Conservation (phyloP, 2,888 invertebrate species). For the Machimus rusticus region DNA sequence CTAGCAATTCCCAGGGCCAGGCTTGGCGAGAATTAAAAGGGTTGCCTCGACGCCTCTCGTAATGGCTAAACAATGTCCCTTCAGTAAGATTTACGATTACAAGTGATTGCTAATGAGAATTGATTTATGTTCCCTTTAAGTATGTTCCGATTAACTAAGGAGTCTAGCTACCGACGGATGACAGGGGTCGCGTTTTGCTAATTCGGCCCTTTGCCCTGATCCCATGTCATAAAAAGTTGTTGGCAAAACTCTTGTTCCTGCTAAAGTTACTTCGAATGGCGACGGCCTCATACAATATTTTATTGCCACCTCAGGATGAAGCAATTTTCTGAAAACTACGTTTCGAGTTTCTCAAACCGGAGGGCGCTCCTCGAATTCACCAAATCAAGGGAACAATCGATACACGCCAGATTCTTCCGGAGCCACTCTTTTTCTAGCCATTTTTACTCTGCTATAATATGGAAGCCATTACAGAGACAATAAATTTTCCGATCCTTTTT, state of each 20-base stretch:
- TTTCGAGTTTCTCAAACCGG: background rate
- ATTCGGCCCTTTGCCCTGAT: background rate
- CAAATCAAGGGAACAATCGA: conserved; percentile 35
- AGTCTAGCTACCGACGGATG: background rate
- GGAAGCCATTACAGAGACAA: conserved; percentile 41
- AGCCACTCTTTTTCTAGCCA: background rate
- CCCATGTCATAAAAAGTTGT: conserved; percentile 5
- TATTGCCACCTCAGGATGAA: conserved; percentile 5
- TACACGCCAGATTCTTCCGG: conserved; percentile 9
- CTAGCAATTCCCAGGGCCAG: background rate
- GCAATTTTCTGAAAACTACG: conserved; percentile 4
- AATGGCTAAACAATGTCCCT: conserved; percentile 28
- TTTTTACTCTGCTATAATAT: conserved; percentile 30
- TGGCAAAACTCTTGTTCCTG: background rate
- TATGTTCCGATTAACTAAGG: conserved; percentile 17
- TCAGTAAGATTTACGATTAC: conserved; percentile 30
- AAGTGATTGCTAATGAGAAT: conserved; percentile 33
- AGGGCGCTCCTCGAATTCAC: background rate
- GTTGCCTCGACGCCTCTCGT: background rate
- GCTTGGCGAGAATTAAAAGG: conserved; percentile 13
- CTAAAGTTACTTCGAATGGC: background rate
- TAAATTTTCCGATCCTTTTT: conserved; percentile 39
- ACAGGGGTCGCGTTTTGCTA: conserved; percentile 12
- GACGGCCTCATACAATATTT: background rate
- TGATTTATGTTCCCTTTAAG: conserved; percentile 20